Percentiles rank a stretch among this genome's conserved stretches.
phyloP scores from a whole-genome alignment of 2,113 vertebrate species.

The Megaceryle maxima region DNA sequence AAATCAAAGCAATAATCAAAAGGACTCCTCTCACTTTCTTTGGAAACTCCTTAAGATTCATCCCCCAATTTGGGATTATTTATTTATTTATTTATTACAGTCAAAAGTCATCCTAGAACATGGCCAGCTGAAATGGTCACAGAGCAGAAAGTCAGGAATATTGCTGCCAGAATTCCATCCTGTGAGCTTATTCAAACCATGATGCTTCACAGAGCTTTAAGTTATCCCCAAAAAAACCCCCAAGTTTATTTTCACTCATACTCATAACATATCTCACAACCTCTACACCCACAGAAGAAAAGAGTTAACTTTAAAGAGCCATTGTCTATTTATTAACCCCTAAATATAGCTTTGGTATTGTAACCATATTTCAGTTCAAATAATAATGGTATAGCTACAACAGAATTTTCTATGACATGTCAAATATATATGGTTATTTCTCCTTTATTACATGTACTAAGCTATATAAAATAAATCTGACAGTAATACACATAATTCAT shows the following conservation, averaged over 20 bases:
- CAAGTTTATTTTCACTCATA: neutral
- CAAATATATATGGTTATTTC: neutral
- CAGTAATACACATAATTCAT: neutral
- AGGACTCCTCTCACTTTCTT: neutral
- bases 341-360: neutral
- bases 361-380: neutral
- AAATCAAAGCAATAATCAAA: neutral
- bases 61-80: neutral
- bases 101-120: neutral
- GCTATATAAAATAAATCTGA: neutral
- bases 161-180: neutral
- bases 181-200: neutral
- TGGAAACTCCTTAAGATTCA: neutral
- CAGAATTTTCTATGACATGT: neutral
- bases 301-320: neutral
- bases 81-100: neutral
- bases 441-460: neutral
- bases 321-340: neutral
- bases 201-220: neutral
- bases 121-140: neutral
- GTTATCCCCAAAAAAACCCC: neutral
- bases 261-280: neutral
- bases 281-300: neutral
- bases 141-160: neutral
- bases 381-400: neutral